Percentiles rank a stretch among this genome's conserved stretches.
phyloP scores from a whole-genome alignment of 2,888 invertebrate genomes.

The Halictus ligatus region DNA sequence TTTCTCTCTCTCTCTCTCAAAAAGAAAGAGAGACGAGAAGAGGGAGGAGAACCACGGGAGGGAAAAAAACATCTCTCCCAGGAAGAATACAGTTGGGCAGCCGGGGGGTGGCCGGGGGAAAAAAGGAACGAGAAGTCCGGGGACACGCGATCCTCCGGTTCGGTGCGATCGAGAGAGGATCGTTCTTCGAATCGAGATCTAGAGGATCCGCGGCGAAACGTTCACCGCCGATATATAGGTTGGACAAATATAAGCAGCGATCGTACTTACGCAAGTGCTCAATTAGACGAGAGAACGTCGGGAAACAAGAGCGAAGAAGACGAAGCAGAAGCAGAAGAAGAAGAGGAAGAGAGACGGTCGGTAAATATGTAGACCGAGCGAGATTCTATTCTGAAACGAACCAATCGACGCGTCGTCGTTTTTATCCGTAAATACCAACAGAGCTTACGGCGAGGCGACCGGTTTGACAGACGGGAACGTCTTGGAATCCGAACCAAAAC shows the following conservation, averaged over 20 bases:
- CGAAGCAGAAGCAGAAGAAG: neutral
- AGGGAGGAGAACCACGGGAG: slow-evolving; percentile 1
- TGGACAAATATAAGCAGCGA: slow-evolving; percentile 58
- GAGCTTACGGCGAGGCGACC: slow-evolving; percentile 49
- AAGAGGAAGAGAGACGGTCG: slow-evolving; percentile 13
- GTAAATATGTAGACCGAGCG: slow-evolving; percentile 40
- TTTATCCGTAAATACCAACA: slow-evolving; percentile 60
- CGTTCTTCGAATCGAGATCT: neutral
- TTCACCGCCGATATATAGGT: slow-evolving; percentile 29
- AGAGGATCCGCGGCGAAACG: slow-evolving; percentile 1
- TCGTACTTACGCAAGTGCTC: slow-evolving; percentile 60
- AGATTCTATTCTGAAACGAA: slow-evolving; percentile 55
- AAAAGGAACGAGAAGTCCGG: slow-evolving; percentile 24
- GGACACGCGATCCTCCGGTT: slow-evolving; percentile 19
- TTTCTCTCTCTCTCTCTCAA: neutral
- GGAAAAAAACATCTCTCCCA: slow-evolving; percentile 73
- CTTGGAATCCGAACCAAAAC: slow-evolving; percentile 73
- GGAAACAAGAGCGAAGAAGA: slow-evolving; percentile 11
- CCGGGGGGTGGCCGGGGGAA: slow-evolving; percentile 47
- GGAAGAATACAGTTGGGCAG: slow-evolving; percentile 72
- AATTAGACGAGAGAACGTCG: slow-evolving; percentile 48
- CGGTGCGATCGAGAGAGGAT: neutral
- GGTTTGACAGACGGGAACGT: slow-evolving; percentile 63
- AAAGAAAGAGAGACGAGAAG: slow-evolving; percentile 18
- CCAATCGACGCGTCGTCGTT: slow-evolving; percentile 60